Base-by-base conservation (phyloP, 2,113 vertebrate genomes). In the Corydoras sp. region DNA sequence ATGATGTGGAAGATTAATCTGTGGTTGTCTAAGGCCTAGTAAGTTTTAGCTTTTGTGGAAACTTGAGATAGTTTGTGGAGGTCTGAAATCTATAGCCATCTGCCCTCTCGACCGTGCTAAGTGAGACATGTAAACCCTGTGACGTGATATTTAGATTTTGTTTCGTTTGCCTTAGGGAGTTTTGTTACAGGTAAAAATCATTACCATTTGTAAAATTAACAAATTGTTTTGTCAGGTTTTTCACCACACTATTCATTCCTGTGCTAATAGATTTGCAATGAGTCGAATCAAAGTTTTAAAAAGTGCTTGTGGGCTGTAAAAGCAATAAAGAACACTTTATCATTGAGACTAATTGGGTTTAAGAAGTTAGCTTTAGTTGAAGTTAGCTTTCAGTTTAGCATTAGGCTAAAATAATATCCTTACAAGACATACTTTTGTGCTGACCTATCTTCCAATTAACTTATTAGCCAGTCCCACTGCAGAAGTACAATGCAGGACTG, bases 191-290 rank as follows among this genome's bases (percentile, higher is more conserved):
- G 70, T 80, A 83, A 85, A 87, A 88, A 87, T 84, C 87, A 86
- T 91, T 88, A 88, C 88, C 88, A 90, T 91, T 91, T 91, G 82
- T 91, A 90, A 91, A 89, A 87, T 90, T 87, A 90, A 90, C 85
- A 83, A 89, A 88, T 89, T 86, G 89, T 88, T 89, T 89, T 89
- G 90, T 89, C 87, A 87, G 85, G 72, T 84, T 89, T 88, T 87
- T 87, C 86, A 87, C 82, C 86, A 66, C 76, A 51, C 62, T 80
- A 85, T 88, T 89, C 81, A 86, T 83, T 89, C 79, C 85, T 85
- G 79, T 35, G 82, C 86, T 91, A 91, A 91, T 85, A 87, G 88
- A 89, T 83, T 77, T 6, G 72, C 74, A 65, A 31, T 62, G 81
- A 82, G 81, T 83, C 80, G 75, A 80, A 68, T 72, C 30, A 67